These are phyloP conservation scores for Marcusenius ussheri DNA, from an alignment of 2,113 vertebrate species.

Conservation along the genomic window DNA sequence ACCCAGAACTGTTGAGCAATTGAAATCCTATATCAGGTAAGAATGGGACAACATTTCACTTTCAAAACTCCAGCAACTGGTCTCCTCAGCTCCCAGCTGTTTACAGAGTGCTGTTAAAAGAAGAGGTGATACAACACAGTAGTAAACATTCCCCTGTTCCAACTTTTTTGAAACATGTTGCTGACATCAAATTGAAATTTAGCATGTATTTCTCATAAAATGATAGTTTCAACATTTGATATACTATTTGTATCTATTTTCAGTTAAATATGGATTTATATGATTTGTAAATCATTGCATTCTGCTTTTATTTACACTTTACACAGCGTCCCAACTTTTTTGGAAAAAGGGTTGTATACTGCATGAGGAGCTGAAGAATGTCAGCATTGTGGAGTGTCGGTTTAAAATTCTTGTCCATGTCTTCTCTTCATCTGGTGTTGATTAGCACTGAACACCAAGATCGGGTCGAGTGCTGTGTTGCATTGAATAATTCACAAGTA, in stretches of 20 bases:
- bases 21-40: background rate
- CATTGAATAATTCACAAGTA: conserved; percentile 7
- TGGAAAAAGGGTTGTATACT: background rate
- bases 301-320: background rate
- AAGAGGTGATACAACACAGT: background rate
- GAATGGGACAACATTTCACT: background rate
- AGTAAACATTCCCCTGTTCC: background rate
- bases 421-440: background rate
- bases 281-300: background rate
- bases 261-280: background rate
- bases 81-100: background rate
- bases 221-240: background rate
- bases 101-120: background rate
- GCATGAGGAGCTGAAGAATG: background rate
- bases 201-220: background rate
- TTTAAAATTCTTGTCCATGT: background rate
- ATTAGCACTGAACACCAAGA: background rate
- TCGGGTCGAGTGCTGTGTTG: background rate
- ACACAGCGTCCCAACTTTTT: background rate
- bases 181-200: background rate
- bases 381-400: too few relatives aligned
- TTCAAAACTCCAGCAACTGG: background rate
- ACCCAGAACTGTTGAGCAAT: background rate
- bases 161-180: background rate
- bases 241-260: too few relatives aligned